A percentile compares a stretch with the other conserved stretches of the same genome.
These are phyloP conservation scores for Ladona fulva DNA, from an alignment of 1,140 invertebrate species.

Conservation along the genomic window DNA sequence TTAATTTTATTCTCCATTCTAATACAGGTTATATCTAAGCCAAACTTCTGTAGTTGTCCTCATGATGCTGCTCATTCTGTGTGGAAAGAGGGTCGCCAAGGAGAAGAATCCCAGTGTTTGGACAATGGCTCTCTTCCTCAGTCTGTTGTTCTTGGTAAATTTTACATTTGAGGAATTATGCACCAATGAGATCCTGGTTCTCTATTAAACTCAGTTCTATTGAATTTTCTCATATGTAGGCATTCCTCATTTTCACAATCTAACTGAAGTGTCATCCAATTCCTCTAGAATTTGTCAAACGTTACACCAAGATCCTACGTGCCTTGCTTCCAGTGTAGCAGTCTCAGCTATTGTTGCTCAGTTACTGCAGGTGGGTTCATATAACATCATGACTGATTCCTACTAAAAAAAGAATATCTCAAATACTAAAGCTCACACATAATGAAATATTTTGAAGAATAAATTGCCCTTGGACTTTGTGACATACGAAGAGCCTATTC, in stretches of 20 bases:
- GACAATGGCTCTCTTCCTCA: background rate
- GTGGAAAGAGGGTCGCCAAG: background rate
- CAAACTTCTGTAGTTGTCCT: background rate
- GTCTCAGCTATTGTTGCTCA: background rate
- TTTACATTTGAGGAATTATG: no score
- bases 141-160: background rate
- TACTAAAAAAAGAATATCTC: no score
- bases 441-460: no score
- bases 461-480: no score
- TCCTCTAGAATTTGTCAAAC: background rate
- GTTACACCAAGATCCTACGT: background rate
- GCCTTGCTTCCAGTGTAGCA: background rate
- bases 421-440: no score
- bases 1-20: background rate
- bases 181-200: no score
- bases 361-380: background rate
- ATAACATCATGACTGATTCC: background rate
- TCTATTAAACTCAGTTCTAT: no score
- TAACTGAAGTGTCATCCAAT: background rate
- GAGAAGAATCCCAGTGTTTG: background rate
- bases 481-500: no score
- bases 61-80: background rate
- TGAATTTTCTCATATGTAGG: background rate
- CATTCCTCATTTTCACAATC: background rate
- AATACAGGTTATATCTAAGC: background rate